phyloP scores from a whole-genome alignment of 2,797 vertebrate genomes.

The Cygnus olor region DNA sequence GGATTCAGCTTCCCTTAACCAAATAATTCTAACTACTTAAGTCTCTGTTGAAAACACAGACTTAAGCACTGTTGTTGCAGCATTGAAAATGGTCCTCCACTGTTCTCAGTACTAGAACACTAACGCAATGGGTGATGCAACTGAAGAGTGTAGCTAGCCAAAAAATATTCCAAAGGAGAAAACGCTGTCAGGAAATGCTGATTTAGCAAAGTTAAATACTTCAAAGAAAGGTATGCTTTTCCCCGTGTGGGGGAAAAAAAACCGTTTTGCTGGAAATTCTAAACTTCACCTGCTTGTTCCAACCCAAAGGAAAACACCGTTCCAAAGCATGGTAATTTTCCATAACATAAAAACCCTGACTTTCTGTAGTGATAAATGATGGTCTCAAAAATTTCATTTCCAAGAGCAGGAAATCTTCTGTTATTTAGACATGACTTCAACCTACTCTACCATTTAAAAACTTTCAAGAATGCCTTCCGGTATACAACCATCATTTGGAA shows the following conservation, averaged over 20 bases:
- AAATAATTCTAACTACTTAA: neutral
- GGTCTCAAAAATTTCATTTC: neutral
- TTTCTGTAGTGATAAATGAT: neutral
- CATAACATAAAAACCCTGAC: neutral
- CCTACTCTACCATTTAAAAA: neutral
- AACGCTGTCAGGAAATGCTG: neutral
- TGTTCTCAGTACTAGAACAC: conserved; percentile 14
- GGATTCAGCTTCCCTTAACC: conserved; percentile 10
- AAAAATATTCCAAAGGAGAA: neutral
- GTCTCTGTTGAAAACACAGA: neutral
- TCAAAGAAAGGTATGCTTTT: neutral
- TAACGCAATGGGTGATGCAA: conserved; percentile 23
- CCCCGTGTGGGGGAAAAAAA: neutral
- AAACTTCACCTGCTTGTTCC: neutral
- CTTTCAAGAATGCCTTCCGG: neutral
- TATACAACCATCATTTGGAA: neutral
- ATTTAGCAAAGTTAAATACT: neutral
- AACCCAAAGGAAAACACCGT: neutral
- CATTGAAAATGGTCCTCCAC: neutral
- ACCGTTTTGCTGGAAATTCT: neutral
- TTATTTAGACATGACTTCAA: neutral
- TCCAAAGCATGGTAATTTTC: neutral
- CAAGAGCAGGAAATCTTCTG: neutral
- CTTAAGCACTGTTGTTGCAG: neutral
- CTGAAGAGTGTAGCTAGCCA: neutral